These are phyloP conservation scores for Dolichallabes microphthalmus DNA, from an alignment of 2,113 vertebrate genomes.

Conservation along the genomic window DNA sequence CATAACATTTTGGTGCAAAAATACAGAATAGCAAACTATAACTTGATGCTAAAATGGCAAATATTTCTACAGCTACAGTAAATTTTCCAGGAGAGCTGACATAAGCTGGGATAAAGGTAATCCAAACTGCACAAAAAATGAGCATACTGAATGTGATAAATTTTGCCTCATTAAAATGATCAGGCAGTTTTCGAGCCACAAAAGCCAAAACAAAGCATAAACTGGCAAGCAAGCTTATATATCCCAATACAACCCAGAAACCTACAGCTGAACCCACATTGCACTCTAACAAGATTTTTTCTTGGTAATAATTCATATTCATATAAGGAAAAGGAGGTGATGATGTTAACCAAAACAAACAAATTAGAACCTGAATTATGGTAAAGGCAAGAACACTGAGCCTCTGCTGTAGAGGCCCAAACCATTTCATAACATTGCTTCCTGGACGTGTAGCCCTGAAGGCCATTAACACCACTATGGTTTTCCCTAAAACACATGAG, in stretches of 20 bases:
- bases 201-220: slow-evolving; percentile 72
- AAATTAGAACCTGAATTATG: slow-evolving; percentile 68
- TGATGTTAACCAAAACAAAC: slow-evolving; percentile 68
- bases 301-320: slow-evolving; percentile 60
- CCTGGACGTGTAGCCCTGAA: slow-evolving; percentile 73
- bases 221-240: slow-evolving; percentile 67
- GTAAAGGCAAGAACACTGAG: slow-evolving; percentile 63
- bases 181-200: slow-evolving; percentile 69
- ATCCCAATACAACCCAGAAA: slow-evolving; percentile 70
- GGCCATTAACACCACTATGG: slow-evolving; percentile 73
- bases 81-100: slow-evolving; percentile 75
- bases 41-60: slow-evolving; percentile 73
- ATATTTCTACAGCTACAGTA: slow-evolving; percentile 72
- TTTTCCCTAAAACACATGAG: slow-evolving; percentile 78
- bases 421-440: slow-evolving; percentile 73
- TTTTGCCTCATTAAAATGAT: slow-evolving; percentile 76
- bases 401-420: slow-evolving; percentile 69
- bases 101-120: slow-evolving; percentile 73
- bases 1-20: slow-evolving; percentile 71
- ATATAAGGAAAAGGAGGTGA: slow-evolving; percentile 66
- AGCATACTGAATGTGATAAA: slow-evolving; percentile 77
- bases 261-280: slow-evolving; percentile 62
- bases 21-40: slow-evolving; percentile 70
- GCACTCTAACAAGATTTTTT: slow-evolving; percentile 69
- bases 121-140: slow-evolving; percentile 75